phyloP scores from a whole-genome alignment of 2,888 invertebrate species.

The Heliconius charithonia region DNA sequence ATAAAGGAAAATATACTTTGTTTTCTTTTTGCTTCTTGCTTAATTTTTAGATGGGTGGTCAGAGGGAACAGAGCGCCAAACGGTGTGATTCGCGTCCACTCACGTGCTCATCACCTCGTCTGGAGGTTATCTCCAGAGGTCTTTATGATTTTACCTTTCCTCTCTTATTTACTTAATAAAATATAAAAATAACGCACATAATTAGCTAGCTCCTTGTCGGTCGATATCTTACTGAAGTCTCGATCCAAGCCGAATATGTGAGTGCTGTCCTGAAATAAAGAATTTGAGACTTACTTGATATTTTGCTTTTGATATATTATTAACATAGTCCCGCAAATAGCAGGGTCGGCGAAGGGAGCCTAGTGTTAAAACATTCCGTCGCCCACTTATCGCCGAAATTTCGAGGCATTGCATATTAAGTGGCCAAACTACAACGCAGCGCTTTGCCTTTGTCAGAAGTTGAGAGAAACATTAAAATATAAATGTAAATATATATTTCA shows the following conservation, averaged over 20 bases:
- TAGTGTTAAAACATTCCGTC: too few relatives aligned
- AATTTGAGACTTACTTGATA: background rate
- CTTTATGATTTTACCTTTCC: background rate
- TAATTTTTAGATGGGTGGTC: too few relatives aligned
- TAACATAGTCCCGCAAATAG: background rate
- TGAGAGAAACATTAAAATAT: too few relatives aligned
- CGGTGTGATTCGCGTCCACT: background rate
- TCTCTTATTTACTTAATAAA: background rate
- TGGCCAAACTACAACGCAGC: too few relatives aligned
- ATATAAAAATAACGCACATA: slow-evolving; percentile 44
- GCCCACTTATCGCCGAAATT: too few relatives aligned
- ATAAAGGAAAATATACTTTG: too few relatives aligned
- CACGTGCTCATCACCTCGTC: background rate
- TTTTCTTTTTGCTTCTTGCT: too few relatives aligned
- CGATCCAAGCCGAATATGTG: slow-evolving; percentile 54
- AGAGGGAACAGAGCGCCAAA: too few relatives aligned
- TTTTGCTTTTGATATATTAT: background rate
- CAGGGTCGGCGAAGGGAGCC: too few relatives aligned
- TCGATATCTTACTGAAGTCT: slow-evolving; percentile 55
- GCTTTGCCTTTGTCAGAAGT: too few relatives aligned
- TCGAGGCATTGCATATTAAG: too few relatives aligned
- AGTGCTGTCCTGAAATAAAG: slow-evolving; percentile 45
- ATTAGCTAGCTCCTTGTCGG: slow-evolving; percentile 47
- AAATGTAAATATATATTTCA: too few relatives aligned
- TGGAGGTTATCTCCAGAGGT: background rate